Conservation (phyloP, 2,888 invertebrate species). For the Ecliptopera silaceata region DNA sequence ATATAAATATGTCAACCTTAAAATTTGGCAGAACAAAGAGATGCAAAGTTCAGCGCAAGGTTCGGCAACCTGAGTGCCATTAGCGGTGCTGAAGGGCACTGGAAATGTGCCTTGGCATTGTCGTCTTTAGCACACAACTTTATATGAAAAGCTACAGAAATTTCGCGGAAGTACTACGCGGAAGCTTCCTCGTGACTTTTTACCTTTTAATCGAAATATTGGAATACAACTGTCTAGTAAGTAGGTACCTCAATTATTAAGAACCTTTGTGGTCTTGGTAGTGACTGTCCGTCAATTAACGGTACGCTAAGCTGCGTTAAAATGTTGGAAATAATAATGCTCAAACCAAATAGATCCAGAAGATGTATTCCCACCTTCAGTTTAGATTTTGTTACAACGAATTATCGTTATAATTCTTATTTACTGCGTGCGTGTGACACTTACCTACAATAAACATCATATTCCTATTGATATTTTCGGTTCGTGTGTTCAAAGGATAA, state of each 20-base stretch:
- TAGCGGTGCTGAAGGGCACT: not conserved
- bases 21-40: constrained; percentile 2
- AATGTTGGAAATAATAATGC: too few species aligned
- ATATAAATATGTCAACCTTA: not conserved
- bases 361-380: too few species aligned
- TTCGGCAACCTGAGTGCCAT: not conserved
- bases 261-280: too few species aligned
- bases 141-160: not conserved
- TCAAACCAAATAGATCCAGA: too few species aligned
- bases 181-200: constrained; percentile 1
- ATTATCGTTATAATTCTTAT: too few species aligned
- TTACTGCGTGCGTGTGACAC: too few species aligned
- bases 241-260: not conserved
- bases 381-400: too few species aligned
- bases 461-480: too few species aligned
- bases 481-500: too few species aligned
- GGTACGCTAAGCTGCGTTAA: too few species aligned
- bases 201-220: not conserved
- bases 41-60: constrained; percentile 7
- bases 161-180: constrained; percentile 3
- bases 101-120: not conserved
- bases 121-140: not conserved
- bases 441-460: too few species aligned
- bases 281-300: too few species aligned
- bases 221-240: not conserved